Conservation (phyloP, 2,888 invertebrate genomes). For the Digitonthophagus gazella region DNA sequence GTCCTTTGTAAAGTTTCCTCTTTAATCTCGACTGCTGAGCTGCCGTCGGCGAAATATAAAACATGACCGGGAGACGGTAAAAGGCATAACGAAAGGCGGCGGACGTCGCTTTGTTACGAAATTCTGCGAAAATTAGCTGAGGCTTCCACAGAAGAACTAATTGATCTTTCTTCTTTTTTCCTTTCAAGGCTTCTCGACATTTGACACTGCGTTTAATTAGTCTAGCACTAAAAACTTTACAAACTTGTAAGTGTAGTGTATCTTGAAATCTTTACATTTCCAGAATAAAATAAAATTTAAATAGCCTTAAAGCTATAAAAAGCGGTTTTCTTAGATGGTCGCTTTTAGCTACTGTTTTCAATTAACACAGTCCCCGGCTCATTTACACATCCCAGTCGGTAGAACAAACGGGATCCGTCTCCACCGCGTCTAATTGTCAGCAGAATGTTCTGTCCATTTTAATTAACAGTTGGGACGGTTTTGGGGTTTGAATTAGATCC, state of each 20-base stretch:
- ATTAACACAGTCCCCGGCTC: not conserved
- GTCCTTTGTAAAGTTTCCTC: conserved; percentile 20
- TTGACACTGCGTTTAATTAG: not conserved
- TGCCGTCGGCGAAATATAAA: conserved; percentile 13
- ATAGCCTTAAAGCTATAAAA: too few species aligned
- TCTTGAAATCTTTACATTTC: too few species aligned
- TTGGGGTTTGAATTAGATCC: not conserved
- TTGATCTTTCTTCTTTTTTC: not conserved
- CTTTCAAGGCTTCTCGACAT: not conserved
- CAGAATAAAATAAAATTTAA: too few species aligned
- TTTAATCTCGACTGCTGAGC: conserved; percentile 22
- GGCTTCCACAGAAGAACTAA: not conserved
- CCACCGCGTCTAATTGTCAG: not conserved
- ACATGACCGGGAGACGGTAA: not conserved
- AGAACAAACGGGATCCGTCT: not conserved
- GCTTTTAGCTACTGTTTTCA: not conserved
- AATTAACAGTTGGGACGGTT: not conserved
- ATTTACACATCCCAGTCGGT: not conserved
- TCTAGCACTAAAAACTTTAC: not conserved
- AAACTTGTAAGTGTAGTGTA: too few species aligned
- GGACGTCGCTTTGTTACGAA: not conserved
- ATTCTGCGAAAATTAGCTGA: not conserved
- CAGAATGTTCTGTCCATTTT: not conserved
- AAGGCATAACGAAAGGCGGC: not conserved
- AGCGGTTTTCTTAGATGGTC: not conserved